Evolutionary conservation across 1,140 invertebrate species (phyloP), one percentile per base, ranked within the genome.

Genomic region (Drosophila lowei): DNA sequence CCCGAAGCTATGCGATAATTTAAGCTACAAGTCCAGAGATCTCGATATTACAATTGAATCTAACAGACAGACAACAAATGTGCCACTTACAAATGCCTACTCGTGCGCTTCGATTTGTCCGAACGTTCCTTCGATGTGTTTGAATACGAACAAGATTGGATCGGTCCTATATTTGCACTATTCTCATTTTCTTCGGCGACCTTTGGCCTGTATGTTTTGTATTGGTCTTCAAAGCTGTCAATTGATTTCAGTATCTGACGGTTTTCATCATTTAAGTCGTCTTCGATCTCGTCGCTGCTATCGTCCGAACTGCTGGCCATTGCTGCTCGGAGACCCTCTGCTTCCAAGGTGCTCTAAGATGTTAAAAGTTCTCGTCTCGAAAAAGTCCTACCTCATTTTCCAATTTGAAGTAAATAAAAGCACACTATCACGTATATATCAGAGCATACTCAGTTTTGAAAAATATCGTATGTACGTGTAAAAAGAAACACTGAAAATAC

Each of bases 221-320:
- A 34, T 21, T 41, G 28, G 16, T 72, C 50, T 1, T 55, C 43
- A 21, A 42, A 8, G 41, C 58, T 63, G 38, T 72, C 25, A 8
- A 53, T 43, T 3, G 38, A 21, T 5, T 41, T 43, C 30, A 53
- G 53, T 18, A 44, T 38, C 18, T 38, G 34, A 1, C 34, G 34
- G 4, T 38, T 38, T 13, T 38, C 34, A 13, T 38, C 34, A 5
- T n/a, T 18, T 1, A 25, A 38, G 25, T 23, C 16, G 3, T 73
- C 47, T 6, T 53, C 41, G 47, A 64, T 53, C 57, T 49, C 43
- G n/a, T 44, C 38, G 9, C 15, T 41, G 11, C 16, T 57, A 9
- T 38, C 63, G n/a, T 53, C 70, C 15, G 52, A 63, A 11, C 9
- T 16, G 41, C 48, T 50, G 70, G 73, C 73, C 52, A 38, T 67